Base-by-base conservation (phyloP, 2,888 invertebrate genomes). In the Ligdia adustata region DNA sequence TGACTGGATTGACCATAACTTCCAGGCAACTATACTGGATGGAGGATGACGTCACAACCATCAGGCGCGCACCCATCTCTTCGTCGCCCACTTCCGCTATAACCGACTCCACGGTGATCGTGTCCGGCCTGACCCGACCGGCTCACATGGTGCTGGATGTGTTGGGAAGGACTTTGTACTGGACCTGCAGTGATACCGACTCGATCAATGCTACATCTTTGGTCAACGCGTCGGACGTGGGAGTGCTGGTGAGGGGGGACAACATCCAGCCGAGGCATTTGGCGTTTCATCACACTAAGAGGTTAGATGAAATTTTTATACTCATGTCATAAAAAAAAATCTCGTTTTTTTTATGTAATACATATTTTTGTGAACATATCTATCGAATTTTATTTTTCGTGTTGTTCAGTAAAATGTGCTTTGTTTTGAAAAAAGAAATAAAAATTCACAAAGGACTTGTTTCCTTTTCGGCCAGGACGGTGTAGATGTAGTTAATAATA, bases 111-210 rank as follows among this genome's bases (percentile, higher is more conserved):
- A 71, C 91, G 0, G 76, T 88, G 0, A 87, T 93, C 0, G 88
- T 95, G 0, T 84, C 92, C 2, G 92, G 92, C 1, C 91, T 93
- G 1, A 76, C 89, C 0, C 92, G 94, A 46, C 96, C 97, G 0
- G 95, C 93, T 69, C 97, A 98, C 77, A 92, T 98, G 64, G 98
- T 95, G 0, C 88, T 98, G 4, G 98, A 98, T 79, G 94, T 96
- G 0, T 91, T 96, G 18, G 95, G 97, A 0, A 92, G 97, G 9
- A 85, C 96, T 1, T 76, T 99, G 0, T 98, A 97, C 83, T 98
- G 98, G 97, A 95, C 97, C 0, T 97, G 97, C 65, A 91, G 94
- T 0, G 92, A 92, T 53, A 93, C 95, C 4, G 95, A 98, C 74
- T 94, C 96, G 0, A 97, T 98, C 33, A 98, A 98, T 76, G 95